These are phyloP conservation scores for Apteryx owenii DNA, from an alignment of 2,113 vertebrate genomes.

Conservation along the genomic window DNA sequence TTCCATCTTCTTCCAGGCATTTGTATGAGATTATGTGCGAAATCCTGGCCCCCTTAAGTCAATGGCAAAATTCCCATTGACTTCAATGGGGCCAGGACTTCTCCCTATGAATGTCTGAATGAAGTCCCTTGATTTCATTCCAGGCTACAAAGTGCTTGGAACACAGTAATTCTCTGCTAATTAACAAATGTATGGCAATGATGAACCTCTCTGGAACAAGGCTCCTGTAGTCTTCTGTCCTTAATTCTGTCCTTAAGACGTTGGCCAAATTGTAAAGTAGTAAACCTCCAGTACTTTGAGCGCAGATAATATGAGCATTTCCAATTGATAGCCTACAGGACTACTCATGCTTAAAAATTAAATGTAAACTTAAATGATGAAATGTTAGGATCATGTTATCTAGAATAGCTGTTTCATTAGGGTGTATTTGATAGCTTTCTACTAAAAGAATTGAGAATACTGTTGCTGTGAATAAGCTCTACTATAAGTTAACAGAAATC, in stretches of 20 bases:
- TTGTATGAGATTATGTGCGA: not conserved
- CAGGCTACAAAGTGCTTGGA: not conserved
- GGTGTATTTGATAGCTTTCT: not conserved
- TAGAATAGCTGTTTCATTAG: not conserved
- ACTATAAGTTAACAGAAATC: constrained; percentile 2
- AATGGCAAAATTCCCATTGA: not conserved
- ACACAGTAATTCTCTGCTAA: not conserved
- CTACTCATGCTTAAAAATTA: not conserved
- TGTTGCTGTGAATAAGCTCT: not conserved
- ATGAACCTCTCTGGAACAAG: not conserved
- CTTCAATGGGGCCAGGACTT: not conserved
- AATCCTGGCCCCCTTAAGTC: not conserved
- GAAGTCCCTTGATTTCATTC: not conserved
- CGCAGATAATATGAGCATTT: not conserved
- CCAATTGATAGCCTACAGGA: not conserved
- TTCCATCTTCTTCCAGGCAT: not conserved
- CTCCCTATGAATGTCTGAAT: not conserved
- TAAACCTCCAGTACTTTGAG: not conserved
- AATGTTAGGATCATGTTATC: not conserved
- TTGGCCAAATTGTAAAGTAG: not conserved
- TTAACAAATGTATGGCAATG: not conserved
- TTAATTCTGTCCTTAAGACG: not conserved
- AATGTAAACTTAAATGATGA: not conserved
- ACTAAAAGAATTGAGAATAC: not conserved
- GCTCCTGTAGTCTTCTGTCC: not conserved